Evolutionary conservation across 2,888 invertebrate species (phyloP), one percentile per base, ranked within the genome.

Genomic region (Pachydiplax longipennis): DNA sequence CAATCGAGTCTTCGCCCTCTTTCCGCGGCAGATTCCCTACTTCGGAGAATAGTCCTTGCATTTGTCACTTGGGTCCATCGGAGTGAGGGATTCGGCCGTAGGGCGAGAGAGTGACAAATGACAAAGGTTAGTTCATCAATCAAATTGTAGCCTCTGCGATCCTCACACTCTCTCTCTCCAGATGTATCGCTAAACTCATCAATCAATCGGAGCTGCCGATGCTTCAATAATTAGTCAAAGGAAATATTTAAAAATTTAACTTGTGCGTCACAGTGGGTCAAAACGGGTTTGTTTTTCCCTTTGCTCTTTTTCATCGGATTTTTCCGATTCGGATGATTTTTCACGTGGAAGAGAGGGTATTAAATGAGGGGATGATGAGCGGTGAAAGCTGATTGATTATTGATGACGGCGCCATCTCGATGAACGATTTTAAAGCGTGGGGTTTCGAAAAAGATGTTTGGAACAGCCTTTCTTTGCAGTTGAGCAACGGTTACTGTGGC

Each of bases 71-170:
- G 61, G 87, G 87, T 31, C 37, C 87, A n/a, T n/a, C 37, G 58
- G 61, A 65, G 37, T 37, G 61, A 87, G 40, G 87, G 87, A 83
- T 53, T 48, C 53, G 83, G 87, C 37, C 53, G 31, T 37, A 35
- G 5, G 25, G 31, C 53, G 35, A 53, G 83, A 18, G 44, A 53
- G 53, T 35, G 87, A 87, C 87, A 58, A 18, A 65, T 87, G 87
- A 87, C 87, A 87, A 87, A 87, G 58, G 61, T 61, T 13, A 87
- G 87, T 87, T 87, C 87, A 87, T 87, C 87, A 87, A 87, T 87
- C 87, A 87, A 87, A 87, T 87, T 61, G 87, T 61, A 87, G n/a
- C 58, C 87, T 37, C 35, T 35, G 31, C 53, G 13, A 31, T 18
- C 35, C 83, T 35, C 35, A 1, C 58, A 0, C 40, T 25, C 58